Evolutionary conservation across 2,888 invertebrate species (phyloP), one percentile per base, ranked within the genome.

Genomic region (Calameuta filiformis): DNA sequence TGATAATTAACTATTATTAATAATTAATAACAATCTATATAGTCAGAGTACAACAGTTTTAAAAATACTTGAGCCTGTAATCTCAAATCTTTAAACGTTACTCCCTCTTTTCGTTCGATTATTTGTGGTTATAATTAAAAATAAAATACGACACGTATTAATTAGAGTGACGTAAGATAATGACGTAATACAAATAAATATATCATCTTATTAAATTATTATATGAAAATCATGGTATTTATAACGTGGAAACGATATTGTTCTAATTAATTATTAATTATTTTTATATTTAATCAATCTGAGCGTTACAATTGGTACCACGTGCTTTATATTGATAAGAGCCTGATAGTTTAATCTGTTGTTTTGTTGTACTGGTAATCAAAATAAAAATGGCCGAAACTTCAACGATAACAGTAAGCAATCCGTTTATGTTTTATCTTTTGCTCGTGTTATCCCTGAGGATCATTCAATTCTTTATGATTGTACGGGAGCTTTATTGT

Each of bases 401-500:
- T 0, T 56, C 40, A 15, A 23, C 40, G 23, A 23, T 23, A 56
- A 9, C 15, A 56, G 15, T 56, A 56, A 9, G 40, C 23, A 56
- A 56, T 56, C 23, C 1, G 4, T 56, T 56, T 56, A 15, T 40
- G 15, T 40, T 6, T 40, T 40, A 56, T 56, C 40, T 56, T 56
- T 23, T 56, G 40, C 23, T 56, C 40, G 23, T 56, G 9, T 15
- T 4, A 23, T 56, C 40, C 40, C 40, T 56, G 40, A 56, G 23
- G 40, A 56, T 9, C 23, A 56, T 56, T 23, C 40, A 56, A 56
- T 23, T 56, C 9, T 71, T 33, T 15, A 71, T 71, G 71, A 71
- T 71, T 71, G 71, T 71, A 71, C 71, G 34, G 31, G 71, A 71
- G 31, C 34, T 71, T 71, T 31, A 71, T 33, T 33, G 71, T 71